Evolutionary conservation across 2,888 invertebrate genomes (phyloP).

Genomic region (Chydorus sphaericus): DNA sequence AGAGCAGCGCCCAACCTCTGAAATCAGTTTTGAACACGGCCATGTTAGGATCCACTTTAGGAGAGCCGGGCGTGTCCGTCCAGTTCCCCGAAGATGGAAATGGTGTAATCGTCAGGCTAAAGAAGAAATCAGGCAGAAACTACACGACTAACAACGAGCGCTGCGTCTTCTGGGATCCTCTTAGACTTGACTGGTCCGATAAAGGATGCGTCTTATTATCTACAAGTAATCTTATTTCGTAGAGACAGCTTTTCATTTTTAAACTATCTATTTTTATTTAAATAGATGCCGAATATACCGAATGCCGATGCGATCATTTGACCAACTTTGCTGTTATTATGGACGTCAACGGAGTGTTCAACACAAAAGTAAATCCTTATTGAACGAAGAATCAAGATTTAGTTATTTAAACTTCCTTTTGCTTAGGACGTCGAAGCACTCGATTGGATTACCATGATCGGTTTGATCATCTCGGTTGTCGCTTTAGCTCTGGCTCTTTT

Average conservation of each 20-base stretch:
- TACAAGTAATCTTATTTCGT: background rate
- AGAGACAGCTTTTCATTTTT: background rate
- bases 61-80: background rate
- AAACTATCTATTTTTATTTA: background rate
- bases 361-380: background rate
- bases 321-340: background rate
- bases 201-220: background rate
- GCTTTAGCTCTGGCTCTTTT: background rate
- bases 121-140: too few species aligned
- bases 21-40: background rate
- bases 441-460: background rate
- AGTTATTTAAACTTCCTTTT: too few species aligned
- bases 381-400: background rate
- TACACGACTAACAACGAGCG: too few species aligned
- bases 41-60: background rate
- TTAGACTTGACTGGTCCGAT: background rate
- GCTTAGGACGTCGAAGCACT: background rate
- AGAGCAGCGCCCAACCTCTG: too few species aligned
- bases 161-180: background rate
- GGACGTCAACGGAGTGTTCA: background rate
- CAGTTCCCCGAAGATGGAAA: background rate
- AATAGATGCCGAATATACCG: background rate
- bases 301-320: background rate
- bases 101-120: background rate
- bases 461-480: background rate